Evolutionary conservation across 2,888 invertebrate species (phyloP).

Genomic region (Drosophila algonquin): DNA sequence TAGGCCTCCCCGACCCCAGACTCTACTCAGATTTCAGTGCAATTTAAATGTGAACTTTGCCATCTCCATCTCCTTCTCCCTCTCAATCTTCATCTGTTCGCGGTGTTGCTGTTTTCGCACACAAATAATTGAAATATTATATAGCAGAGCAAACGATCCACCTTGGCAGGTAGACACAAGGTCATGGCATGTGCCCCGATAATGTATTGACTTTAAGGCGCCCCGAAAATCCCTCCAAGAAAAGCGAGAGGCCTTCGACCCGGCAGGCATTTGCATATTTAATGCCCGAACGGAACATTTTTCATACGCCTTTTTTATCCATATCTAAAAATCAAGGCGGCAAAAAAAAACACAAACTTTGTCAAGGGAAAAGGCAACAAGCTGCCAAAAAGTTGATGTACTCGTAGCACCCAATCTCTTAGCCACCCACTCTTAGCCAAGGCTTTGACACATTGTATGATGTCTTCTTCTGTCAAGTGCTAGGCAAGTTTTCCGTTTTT

Average conservation of each 20-base stretch:
- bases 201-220: conserved; percentile 39
- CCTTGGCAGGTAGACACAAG: conserved; percentile 24
- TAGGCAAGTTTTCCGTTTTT: conserved; percentile 39
- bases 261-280: conserved; percentile 64
- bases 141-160: conserved; percentile 15
- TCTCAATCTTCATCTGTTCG: background rate
- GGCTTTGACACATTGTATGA: conserved; percentile 50
- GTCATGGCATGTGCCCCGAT: conserved; percentile 17
- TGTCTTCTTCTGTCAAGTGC: conserved; percentile 41
- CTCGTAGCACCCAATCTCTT: background rate
- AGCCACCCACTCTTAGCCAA: conserved; percentile 10
- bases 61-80: conserved; percentile 7
- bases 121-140: conserved; percentile 51
- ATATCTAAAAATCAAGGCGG: conserved; percentile 54
- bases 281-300: conserved; percentile 48
- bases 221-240: conserved; percentile 31
- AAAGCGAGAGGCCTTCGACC: conserved; percentile 7
- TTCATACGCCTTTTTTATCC: conserved; percentile 43
- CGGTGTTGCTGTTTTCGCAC: conserved; percentile 1
- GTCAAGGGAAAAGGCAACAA: conserved; percentile 45
- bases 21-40: conserved; percentile 32
- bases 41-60: conserved; percentile 38
- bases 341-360: conserved; percentile 39
- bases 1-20: background rate
- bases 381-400: conserved; percentile 12